These are phyloP conservation scores for Hirtodrosophila cameraria DNA, from an alignment of 2,888 invertebrate genomes.

Conservation along the genomic window DNA sequence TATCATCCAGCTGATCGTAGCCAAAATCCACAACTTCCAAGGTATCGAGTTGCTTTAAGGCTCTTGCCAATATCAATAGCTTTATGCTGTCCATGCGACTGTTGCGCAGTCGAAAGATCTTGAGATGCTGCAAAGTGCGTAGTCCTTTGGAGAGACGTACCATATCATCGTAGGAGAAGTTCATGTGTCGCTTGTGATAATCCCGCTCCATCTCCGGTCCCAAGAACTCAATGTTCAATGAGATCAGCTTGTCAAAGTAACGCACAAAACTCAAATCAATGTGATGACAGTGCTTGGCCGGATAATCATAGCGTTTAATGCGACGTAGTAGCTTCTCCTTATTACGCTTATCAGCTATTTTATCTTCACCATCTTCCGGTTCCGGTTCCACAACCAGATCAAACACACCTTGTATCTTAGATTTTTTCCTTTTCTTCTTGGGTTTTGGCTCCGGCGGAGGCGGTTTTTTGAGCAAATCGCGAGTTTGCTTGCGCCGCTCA, in stretches of 20 bases:
- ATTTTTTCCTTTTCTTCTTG: constrained; percentile 13
- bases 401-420: constrained; percentile 36
- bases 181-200: constrained; percentile 71
- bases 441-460: neutral
- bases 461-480: neutral
- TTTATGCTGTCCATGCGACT: constrained; percentile 77
- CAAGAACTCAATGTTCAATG: constrained; percentile 73
- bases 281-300: constrained; percentile 77
- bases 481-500: constrained; percentile 26
- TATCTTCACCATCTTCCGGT: constrained; percentile 53
- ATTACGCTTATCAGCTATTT: constrained; percentile 61
- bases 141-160: constrained; percentile 67
- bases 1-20: constrained; percentile 70
- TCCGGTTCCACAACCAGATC: constrained; percentile 58
- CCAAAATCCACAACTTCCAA: constrained; percentile 77
- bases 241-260: constrained; percentile 61
- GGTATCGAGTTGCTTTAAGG: constrained; percentile 45
- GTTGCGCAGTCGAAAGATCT: constrained; percentile 74
- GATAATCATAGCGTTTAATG: constrained; percentile 59
- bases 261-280: constrained; percentile 74
- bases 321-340: constrained; percentile 44
- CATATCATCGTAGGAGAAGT: constrained; percentile 78
- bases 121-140: constrained; percentile 47
- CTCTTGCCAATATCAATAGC: constrained; percentile 56
- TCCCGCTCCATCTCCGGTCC: constrained; percentile 66